Evolutionary conservation across 2,113 vertebrate species (phyloP), one percentile per base, ranked within the genome.

Genomic region (Nanorana parkeri): DNA sequence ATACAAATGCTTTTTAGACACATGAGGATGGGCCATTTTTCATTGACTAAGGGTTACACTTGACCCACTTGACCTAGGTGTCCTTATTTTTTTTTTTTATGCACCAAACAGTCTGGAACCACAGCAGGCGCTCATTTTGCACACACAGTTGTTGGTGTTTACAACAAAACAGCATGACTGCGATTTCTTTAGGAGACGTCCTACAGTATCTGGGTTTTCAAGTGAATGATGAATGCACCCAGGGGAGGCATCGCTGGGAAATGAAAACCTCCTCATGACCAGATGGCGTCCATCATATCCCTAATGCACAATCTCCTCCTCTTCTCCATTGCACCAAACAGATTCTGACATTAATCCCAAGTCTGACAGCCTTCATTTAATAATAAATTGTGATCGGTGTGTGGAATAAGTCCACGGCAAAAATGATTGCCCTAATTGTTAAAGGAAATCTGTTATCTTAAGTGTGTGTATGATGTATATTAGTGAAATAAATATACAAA

Each of bases 201-300:
- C 13, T 2, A 17, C 5, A 8, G 26, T 23, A 69, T 71, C 32
- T 26, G 8, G 10, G 2, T 28, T 60, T 26, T 36, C n/a, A 68
- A 41, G 66, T 60, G 77, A 58, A 56, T 79, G 77, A 69, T 63
- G 78, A 60, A 52, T 36, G 55, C 56, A 24, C 66, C 54, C 17
- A 10, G 3, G 28, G 21, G 67, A 61, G 11, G 69, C 19, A 10
- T 51, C 61, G 17, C 26, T 36, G 6, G 32, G 36, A 60, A 8
- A 60, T 11, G 32, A 26, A 47, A 29, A 26, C 55, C 61, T 11
- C 16, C 15, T 54, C 21, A 3, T 16, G 55, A 8, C 67, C 78
- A 80, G 66, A 80, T 69, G 67, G 78, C 54, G 67, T n/a, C 67
- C 66, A 69, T 80, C 78, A 63, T 68, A 71, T 41, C 23, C 15